Base-by-base conservation (phyloP, 2,888 invertebrate genomes). In the Limnephilus lunatus region DNA sequence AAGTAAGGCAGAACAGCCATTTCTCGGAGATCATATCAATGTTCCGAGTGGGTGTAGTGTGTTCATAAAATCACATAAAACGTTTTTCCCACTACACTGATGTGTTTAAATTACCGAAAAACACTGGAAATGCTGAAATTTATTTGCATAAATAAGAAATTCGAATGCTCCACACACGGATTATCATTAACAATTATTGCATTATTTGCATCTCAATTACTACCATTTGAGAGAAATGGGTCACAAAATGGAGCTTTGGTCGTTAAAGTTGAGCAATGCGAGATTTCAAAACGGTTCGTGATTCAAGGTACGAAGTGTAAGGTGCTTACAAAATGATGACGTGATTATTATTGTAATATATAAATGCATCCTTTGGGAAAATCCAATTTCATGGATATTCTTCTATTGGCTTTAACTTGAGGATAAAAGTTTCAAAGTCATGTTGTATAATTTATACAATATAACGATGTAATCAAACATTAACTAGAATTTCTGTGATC, bases 201-300 rank as follows among this genome's bases (percentile, higher is more conserved):
- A 35, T 83, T 83, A 83, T 83, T 39, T 39, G 83, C 32, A 83
- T 15, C 35, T 39, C 12, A 32, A 32, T 39, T 25, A 35, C 35
- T 25, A 35, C 39, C 9, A 11, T 83, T 83, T 39, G 11, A 83
- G 35, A 83, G 83, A 83, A 83, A 83, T 83, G 83, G 35, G 83
- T 83, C 83, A 25, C 83, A 11, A 39, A 39, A 15, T 83, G 83
- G 83, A 83, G 15, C 31, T 83, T 31, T 12, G 83, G 83, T 83
- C 83, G 35, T 35, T 32, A 83, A 32, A 25, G 35, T 83, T 35
- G 35, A 32, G 83, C 15, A 83, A 83, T 14, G 32, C 14, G 19
- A 19, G 25, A 83, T 83, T 83, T 83, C 83, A 83, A 83, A 83
- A 83, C 19, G 35, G 32, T 83, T 83, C 83, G 83, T 35, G 83